Evolutionary conservation across 1,140 invertebrate genomes (phyloP).

Genomic region (Pseudomyrmex flavicornis): DNA sequence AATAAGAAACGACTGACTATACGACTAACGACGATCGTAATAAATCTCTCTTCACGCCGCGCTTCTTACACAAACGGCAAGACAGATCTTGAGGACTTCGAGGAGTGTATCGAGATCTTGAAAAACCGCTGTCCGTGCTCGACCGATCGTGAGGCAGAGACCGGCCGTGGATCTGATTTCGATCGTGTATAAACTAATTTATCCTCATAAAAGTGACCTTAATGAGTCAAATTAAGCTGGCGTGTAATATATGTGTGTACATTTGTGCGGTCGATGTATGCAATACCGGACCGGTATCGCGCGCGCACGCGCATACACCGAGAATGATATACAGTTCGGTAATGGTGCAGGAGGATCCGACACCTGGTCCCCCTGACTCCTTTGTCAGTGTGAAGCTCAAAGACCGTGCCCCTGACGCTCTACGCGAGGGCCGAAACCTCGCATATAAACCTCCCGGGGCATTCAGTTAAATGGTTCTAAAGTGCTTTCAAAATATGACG

Average conservation of each 20-base stretch:
- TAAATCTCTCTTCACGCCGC: slow-evolving; percentile 37
- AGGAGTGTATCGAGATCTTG: slow-evolving; percentile 20
- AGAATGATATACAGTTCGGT: slow-evolving; percentile 81
- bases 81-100: background rate
- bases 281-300: slow-evolving; percentile 74
- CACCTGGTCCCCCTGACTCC: slow-evolving; percentile 77
- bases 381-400: slow-evolving; percentile 70
- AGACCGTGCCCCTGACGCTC: slow-evolving; percentile 64
- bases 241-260: background rate
- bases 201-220: slow-evolving; percentile 75
- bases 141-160: background rate
- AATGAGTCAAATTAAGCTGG: slow-evolving; percentile 67
- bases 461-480: slow-evolving; percentile 77
- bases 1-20: slow-evolving; percentile 39
- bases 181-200: slow-evolving; percentile 76
- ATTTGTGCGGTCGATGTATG: slow-evolving; percentile 11
- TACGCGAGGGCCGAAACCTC: slow-evolving; percentile 65
- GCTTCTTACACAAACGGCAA: slow-evolving; percentile 29
- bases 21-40: slow-evolving; percentile 44
- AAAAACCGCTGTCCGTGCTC: slow-evolving; percentile 18
- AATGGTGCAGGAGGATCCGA: slow-evolving; percentile 78
- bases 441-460: slow-evolving; percentile 74
- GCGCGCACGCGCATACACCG: slow-evolving; percentile 45
- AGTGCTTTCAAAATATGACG: slow-evolving; percentile 75
- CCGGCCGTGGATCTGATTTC: slow-evolving; percentile 32